phyloP scores from a whole-genome alignment of 2,113 vertebrate species.

The Nycticebus coucang region DNA sequence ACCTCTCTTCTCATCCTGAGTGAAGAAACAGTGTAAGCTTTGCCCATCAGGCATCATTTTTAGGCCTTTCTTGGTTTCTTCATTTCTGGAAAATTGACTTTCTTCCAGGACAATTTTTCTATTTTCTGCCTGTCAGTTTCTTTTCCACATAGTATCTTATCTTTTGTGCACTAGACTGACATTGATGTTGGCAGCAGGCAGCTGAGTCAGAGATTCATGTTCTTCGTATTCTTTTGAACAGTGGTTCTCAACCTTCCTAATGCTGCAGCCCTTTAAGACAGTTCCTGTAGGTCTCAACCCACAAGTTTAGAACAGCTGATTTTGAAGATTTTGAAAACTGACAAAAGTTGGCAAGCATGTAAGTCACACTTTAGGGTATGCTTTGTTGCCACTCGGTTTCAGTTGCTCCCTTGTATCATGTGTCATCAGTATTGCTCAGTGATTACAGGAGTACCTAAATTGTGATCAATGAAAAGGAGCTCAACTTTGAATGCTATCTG shows the following conservation, averaged over 20 bases:
- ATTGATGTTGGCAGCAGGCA: background rate
- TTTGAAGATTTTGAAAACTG: background rate
- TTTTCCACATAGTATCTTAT: background rate
- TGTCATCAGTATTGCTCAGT: background rate
- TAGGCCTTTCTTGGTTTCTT: constrained; percentile 10
- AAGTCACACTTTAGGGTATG: background rate
- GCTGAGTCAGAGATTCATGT: background rate
- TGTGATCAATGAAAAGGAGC: background rate
- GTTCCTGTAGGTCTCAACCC: too few relatives aligned
- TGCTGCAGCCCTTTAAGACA: too few relatives aligned
- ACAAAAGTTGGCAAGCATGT: background rate
- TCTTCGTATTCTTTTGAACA: background rate
- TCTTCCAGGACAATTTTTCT: constrained; percentile 32
- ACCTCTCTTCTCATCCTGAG: background rate
- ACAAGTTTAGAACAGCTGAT: background rate
- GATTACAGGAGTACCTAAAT: background rate
- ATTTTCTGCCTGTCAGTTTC: background rate
- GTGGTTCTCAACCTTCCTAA: too few relatives aligned
- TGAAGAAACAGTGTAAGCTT: background rate
- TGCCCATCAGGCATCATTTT: background rate
- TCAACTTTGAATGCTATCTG: background rate
- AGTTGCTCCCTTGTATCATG: background rate
- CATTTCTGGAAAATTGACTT: constrained; percentile 5
- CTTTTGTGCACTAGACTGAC: background rate
- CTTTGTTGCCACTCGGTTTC: background rate